Base-by-base conservation (phyloP, 2,797 vertebrate genomes). In the Presbytis comata region DNA sequence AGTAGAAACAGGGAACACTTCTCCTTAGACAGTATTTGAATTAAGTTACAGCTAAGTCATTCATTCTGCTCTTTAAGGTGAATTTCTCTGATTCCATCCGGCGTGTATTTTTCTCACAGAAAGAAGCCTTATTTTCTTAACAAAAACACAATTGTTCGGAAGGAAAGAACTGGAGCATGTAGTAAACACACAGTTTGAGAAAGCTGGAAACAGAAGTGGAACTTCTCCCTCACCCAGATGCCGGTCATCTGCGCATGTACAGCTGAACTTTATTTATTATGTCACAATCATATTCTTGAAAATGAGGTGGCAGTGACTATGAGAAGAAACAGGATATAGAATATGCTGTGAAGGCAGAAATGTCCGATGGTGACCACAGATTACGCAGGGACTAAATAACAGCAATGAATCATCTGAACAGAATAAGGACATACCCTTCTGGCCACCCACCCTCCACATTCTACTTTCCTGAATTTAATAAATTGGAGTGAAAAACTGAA, bases 211-310 rank as follows among this genome's bases (percentile, higher is more conserved):
- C 64, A 70, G 39, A 78, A 64, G 3, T 0, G 0, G 12, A 50
- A n/a, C 5, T 28, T 61, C 8, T 88, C 17, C 28, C 76, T 85
- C 33, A 16, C 11, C 44, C 91, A 36, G n/a, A 74, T 39, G 41
- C 55, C 59, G 72, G 82, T 44, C 41, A 41, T 72, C 41, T 30
- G 48, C 70, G 70, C n/a, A 57, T n/a, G 82, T n/a, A 19, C 33
- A 39, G 50, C 6, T 59, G 53, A 94, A 39, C 24, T 30, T 92
- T 92, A 6, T 83, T 72, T 84, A 59, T 70, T 44, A 55, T 72
- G 86, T 86, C 79, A 72, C 41, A 70, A n/a, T 57, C n/a, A 22
- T 76, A 57, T 85, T 91, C 95, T 33, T 95, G 70, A 82, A 67
- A 95, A 89, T 33, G 67, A 95, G 67, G 48, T 57, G 86, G 64